phyloP scores from a whole-genome alignment of 2,113 vertebrate species.

The Eudyptes chrysolophus region DNA sequence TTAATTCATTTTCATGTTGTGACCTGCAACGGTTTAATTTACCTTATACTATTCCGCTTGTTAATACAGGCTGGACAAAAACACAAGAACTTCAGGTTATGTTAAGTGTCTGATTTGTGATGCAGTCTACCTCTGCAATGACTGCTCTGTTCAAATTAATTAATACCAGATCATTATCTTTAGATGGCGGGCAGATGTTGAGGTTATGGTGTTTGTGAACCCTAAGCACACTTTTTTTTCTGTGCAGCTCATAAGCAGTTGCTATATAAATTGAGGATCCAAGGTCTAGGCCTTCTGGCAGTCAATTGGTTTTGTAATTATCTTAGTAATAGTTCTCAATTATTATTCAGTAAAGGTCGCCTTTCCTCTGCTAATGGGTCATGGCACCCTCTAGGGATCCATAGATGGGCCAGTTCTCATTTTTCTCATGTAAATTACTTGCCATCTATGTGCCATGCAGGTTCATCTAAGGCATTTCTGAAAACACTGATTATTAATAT shows the following conservation, averaged over 20 bases:
- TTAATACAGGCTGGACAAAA: conserved; percentile 24
- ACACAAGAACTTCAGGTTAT: conserved; percentile 36
- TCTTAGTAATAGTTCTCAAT: conserved; percentile 77
- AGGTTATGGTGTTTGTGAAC: conserved; percentile 73
- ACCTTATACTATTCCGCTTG: background rate
- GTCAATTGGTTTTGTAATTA: conserved; percentile 78
- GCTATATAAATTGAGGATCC: conserved; percentile 68
- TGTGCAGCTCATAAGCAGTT: conserved; percentile 57
- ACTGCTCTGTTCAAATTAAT: conserved; percentile 71
- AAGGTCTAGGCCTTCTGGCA: conserved; percentile 70
- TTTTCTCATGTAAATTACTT: conserved; percentile 71
- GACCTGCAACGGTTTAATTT: conserved; percentile 40
- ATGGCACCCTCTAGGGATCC: conserved; percentile 43
- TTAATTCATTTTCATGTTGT: conserved; percentile 28
- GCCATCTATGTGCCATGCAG: conserved; percentile 64
- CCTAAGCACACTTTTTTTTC: conserved; percentile 32
- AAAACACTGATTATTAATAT: conserved; percentile 35
- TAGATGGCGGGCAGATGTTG: conserved; percentile 74
- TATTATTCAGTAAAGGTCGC: conserved; percentile 74
- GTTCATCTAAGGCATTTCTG: conserved; percentile 41
- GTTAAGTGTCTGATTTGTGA: conserved; percentile 56
- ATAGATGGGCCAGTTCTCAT: conserved; percentile 51
- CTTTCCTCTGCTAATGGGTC: conserved; percentile 70
- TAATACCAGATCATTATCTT: conserved; percentile 74
- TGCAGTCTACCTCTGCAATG: conserved; percentile 35